Evolutionary conservation across 2,113 vertebrate species (phyloP), one percentile per base, ranked within the genome.

Genomic region (Helogale parvula): DNA sequence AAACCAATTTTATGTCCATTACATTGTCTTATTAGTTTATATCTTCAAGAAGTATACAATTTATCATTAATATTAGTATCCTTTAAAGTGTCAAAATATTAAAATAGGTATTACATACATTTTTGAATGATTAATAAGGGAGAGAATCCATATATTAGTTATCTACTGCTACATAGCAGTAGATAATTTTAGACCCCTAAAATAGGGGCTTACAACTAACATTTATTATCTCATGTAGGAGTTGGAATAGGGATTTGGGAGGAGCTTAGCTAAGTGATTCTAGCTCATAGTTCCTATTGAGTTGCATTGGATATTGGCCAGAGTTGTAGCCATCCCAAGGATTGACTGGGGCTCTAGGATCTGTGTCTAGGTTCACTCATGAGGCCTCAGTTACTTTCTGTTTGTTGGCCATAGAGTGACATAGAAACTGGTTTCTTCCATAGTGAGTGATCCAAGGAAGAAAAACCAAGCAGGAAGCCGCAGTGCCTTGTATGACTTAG

Each of bases 231-330:
- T 92, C 52, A 52, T 21, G n/a, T 54, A 81, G 74, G 11, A 95
- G n/a, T 87, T 87, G 54, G 21, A 15, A 52, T 95, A 74, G 66
- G 54, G 81, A 86, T 87, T 95, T 92, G 33, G 74, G 65, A 95
- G 41, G 52, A 92, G n/a, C 52, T 87, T 87, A 68, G 72, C 21
- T 68, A 57, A 79, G 60, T 93, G 47, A 68, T 79, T 86, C 29
- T 93, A 80, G 23, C 11, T 79, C 17, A 87, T 41, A 17, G 9
- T 63, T 33, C 33, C 33, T 50, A 9, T 19, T 69, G 10, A 63
- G 54, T 86, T 71, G 9, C n/a, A 15, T 41, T 38, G 17, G 27
- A 33, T 68, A 63, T 79, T 7, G 7, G 27, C n/a, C 71, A 45
- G n/a, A 35, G 76, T 27, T 95, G 15, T 19, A 69, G 72, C 52